Conservation (phyloP, 2,797 vertebrate genomes). For the Manis pentadactyla region DNA sequence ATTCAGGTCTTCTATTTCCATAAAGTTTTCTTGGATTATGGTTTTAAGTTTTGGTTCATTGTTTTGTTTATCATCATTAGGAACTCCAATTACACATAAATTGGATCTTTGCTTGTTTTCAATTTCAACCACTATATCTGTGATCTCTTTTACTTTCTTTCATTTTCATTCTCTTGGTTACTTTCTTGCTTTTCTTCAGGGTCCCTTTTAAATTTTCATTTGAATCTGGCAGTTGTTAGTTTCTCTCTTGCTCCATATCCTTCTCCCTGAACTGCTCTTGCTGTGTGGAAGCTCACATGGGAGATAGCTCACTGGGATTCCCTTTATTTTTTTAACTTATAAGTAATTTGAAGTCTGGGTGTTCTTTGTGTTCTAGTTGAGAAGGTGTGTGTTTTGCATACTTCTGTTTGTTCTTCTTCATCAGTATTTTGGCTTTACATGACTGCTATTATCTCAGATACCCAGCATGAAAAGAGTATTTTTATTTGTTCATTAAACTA, state of each 20-base stretch:
- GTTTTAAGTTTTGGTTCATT: neutral
- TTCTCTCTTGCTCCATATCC: neutral
- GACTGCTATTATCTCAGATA: neutral
- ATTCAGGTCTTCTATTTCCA: neutral
- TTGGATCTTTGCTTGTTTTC: neutral
- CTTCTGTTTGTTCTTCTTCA: neutral
- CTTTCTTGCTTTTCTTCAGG: neutral
- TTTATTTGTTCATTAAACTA: slow-evolving; percentile 2
- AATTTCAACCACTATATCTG: neutral
- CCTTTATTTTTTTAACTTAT: neutral
- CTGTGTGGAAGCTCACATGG: neutral
- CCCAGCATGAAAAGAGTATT: neutral
- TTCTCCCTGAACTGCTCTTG: neutral
- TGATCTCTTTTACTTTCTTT: neutral
- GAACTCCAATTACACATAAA: neutral
- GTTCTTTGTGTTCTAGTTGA: neutral
- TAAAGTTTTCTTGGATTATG: neutral
- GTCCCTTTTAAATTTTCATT: neutral
- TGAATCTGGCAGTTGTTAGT: neutral
- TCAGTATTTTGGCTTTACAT: neutral
- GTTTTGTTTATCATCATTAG: neutral
- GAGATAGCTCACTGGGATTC: neutral
- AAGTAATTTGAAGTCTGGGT: neutral
- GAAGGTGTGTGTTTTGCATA: neutral
- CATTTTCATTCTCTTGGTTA: neutral